Conservation (phyloP, 2,797 vertebrate species). For the Rousettus madagascariensis region DNA sequence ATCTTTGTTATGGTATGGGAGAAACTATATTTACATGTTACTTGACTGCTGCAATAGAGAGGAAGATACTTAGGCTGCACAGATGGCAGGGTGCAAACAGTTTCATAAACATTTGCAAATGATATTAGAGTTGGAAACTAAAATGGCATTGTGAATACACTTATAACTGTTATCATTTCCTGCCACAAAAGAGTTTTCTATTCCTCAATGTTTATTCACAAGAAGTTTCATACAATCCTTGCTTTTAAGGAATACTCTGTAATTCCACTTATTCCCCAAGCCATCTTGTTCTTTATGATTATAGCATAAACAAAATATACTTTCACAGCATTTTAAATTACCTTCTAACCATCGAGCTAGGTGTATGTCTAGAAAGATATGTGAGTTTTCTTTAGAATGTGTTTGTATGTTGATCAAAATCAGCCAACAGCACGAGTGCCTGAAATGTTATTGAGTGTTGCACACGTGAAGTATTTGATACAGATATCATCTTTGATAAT, state of each 20-base stretch:
- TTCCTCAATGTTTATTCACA: not conserved
- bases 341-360: not conserved
- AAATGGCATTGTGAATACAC: not conserved
- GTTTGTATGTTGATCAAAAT: not conserved
- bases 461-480: not conserved
- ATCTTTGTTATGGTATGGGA: not conserved
- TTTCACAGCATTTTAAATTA: not conserved
- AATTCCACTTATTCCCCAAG: not conserved
- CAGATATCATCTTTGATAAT: not conserved
- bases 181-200: not conserved
- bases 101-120: not conserved
- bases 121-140: not conserved
- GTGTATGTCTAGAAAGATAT: not conserved
- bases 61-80: not conserved
- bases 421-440: not conserved
- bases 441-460: not conserved
- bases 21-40: not conserved
- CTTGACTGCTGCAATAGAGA: not conserved
- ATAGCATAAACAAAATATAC: not conserved
- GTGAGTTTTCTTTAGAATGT: not conserved
- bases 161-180: not conserved
- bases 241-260: not conserved
- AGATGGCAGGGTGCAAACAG: not conserved
- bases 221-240: not conserved
- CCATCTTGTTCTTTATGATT: not conserved